Evolutionary conservation across 1,140 invertebrate species (phyloP), one percentile per base, ranked within the genome.

Genomic region (Drosophila chauvacae): DNA sequence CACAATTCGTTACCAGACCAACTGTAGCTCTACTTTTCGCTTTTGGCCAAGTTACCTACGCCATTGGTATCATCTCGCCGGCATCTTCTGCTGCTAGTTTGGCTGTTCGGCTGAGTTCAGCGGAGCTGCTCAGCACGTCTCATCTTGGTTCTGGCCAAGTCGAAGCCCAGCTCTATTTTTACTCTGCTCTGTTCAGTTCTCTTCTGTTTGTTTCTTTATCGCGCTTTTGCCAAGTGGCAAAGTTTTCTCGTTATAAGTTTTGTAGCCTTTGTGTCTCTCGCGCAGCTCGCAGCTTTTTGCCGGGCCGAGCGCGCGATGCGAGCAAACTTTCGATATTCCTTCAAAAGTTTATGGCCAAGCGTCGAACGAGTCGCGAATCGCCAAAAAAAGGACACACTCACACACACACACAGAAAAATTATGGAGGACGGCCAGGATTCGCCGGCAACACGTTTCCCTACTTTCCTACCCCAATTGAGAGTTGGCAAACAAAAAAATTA

Each of bases 231-330:
- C 91, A 91, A 92, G 91, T 92, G 88, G 76, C 80, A 92, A 92
- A 92, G 90, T 92, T 92, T 92, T 92, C 91, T 92, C 91, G 91
- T 92, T 92, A 92, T 92, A 92, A 92, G 91, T 92, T 92, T 92
- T 91, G 84, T 91, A 91, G 90, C 84, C 87, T 91, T 91, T 92
- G 81, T 90, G 73, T 90, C 83, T 87, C 76, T 74, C 85, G 85
- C 77, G 69, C 73, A 86, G 83, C 80, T 80, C 26, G 26, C 26
- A 76, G 80, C 69, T 77, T 77, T 41, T 63, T 58, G 60, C 45
- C 48, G 60, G 50, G 80, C 66, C 68, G 68, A 71, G 35, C 66
- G 35, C 66, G 65, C 69, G 66, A 71, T 69, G 61, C 37, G 39
- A 50, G 65, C 39, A 85, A 90, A 90, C 85, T 88, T 90, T 90